phyloP scores from a whole-genome alignment of 2,888 invertebrate species.

The Scaptodrosophila latifasciaeformis region DNA sequence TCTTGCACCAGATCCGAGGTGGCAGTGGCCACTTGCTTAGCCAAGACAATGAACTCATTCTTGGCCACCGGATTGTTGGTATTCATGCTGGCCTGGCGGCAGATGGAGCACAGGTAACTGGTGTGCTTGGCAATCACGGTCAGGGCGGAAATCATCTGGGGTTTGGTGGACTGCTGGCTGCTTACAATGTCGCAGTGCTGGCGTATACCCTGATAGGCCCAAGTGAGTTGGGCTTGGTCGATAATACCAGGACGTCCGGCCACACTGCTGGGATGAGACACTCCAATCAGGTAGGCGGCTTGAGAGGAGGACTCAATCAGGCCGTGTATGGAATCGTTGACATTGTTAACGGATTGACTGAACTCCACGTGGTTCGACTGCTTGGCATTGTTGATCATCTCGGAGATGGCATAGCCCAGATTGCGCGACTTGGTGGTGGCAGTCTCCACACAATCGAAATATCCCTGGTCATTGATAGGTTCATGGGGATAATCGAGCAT shows the following conservation, averaged over 20 bases:
- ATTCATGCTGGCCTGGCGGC: conserved; percentile 92
- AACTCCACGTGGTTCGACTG: conserved; percentile 90
- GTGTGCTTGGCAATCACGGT: conserved; percentile 97
- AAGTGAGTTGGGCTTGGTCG: conserved; percentile 89
- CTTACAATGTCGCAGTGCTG: conserved; percentile 88
- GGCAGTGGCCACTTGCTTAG: conserved; percentile 97
- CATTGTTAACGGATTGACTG: conserved; percentile 87
- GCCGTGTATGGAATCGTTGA: conserved; percentile 91
- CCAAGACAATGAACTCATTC: conserved; percentile 97
- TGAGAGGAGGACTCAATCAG: conserved; percentile 95
- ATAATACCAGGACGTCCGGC: conserved; percentile 92
- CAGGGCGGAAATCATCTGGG: conserved; percentile 91
- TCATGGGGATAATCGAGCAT: conserved; percentile 90
- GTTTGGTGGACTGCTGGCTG: conserved; percentile 84
- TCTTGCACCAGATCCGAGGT: conserved; percentile 96
- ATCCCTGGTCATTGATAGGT: conserved; percentile 90
- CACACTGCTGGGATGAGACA: conserved; percentile 91
- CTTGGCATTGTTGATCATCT: conserved; percentile 94
- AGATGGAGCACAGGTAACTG: conserved; percentile 95
- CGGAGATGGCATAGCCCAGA: conserved; percentile 92
- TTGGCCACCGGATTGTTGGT: conserved; percentile 94
- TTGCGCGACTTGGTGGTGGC: conserved; percentile 92
- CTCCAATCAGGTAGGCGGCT: conserved; percentile 95
- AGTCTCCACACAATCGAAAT: conserved; percentile 94
- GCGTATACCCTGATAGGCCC: conserved; percentile 93